phyloP scores from a whole-genome alignment of 2,113 vertebrate species.

The Paramormyrops kingsleyae region DNA sequence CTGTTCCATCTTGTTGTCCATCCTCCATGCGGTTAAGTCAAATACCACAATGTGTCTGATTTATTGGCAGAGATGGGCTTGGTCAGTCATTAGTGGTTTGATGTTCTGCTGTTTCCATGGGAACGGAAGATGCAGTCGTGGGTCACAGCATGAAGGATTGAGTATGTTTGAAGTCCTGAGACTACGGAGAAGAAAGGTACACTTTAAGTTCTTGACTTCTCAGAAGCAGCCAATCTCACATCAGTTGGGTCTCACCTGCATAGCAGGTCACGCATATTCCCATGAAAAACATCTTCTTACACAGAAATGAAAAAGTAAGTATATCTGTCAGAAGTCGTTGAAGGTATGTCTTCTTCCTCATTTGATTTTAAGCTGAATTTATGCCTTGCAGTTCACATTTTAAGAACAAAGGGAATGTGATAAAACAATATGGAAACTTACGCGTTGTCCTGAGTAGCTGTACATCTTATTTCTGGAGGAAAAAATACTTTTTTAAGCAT shows the following conservation, averaged over 20 bases:
- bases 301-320: background rate
- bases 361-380: background rate
- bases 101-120: background rate
- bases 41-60: background rate
- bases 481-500: conserved; percentile 30
- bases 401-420: background rate
- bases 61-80: background rate
- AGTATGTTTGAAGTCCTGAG: conserved; percentile 94
- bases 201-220: background rate
- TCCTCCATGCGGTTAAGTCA: background rate
- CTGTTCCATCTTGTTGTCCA: background rate
- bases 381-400: background rate
- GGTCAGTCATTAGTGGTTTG: background rate
- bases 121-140: conserved; percentile 23
- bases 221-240: background rate
- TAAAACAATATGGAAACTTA: conserved; percentile 38
- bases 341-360: background rate
- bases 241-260: conserved; percentile 13
- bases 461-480: conserved; percentile 59
- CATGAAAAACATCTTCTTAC: background rate
- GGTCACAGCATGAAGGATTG: conserved; percentile 94
- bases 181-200: conserved; percentile 21
- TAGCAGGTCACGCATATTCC: background rate
- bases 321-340: background rate
- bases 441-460: conserved; percentile 57